Conservation (phyloP, 2,888 invertebrate species). For the Apotomis betuletana region DNA sequence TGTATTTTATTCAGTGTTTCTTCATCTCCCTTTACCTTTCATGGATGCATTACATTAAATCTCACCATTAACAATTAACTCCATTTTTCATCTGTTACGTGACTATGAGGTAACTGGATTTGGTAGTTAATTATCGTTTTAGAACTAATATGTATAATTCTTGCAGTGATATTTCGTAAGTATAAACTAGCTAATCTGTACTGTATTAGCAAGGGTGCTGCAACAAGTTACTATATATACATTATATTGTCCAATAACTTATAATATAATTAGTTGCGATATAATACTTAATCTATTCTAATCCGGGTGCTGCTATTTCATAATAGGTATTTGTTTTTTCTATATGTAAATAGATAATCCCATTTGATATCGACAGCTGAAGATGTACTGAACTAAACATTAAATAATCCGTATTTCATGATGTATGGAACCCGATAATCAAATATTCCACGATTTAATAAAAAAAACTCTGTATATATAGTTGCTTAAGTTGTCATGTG, state of each 20-base stretch:
- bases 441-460: neutral
- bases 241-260: no score
- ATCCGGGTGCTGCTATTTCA: no score
- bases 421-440: no score
- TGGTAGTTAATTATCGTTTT: neutral
- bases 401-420: no score
- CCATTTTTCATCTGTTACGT: constrained; percentile 6
- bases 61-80: neutral
- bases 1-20: constrained; percentile 26
- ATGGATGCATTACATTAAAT: constrained; percentile 4
- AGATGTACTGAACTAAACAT: no score
- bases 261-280: no score
- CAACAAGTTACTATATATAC: no score
- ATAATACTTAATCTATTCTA: no score
- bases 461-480: neutral
- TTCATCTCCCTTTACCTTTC: constrained; percentile 7
- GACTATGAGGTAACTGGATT: constrained; percentile 7
- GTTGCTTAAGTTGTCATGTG: neutral
- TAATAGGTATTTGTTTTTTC: no score
- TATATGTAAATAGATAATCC: no score
- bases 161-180: constrained; percentile 7
- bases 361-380: no score
- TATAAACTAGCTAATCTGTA: neutral
- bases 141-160: neutral
- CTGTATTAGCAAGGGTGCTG: neutral